Conservation (phyloP, 2,888 invertebrate genomes). For the Lacanobia oleracea region DNA sequence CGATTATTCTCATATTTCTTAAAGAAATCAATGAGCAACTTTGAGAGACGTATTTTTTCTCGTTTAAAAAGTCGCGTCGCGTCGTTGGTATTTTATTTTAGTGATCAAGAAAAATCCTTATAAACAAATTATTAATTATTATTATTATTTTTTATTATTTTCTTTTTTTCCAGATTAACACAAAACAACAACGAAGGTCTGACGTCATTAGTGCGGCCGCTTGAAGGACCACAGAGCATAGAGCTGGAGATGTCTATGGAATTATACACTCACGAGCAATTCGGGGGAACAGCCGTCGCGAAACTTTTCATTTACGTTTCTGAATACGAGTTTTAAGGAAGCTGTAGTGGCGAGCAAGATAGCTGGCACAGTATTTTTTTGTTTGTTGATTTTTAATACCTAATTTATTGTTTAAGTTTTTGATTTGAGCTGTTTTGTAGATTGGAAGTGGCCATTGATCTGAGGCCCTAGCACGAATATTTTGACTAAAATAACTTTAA, state of each 20-base stretch:
- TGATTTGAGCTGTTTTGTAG: too few species aligned
- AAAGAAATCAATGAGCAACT: too few species aligned
- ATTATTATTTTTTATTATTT: too few species aligned
- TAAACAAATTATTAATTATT: too few species aligned
- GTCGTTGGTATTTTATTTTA: too few species aligned
- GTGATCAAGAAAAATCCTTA: too few species aligned
- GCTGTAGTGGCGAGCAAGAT: conserved; percentile 27
- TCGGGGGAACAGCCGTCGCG: conserved; percentile 95
- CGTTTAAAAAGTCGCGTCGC: too few species aligned
- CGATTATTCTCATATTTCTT: too few species aligned
- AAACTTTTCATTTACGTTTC: conserved; percentile 96
- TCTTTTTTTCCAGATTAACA: conserved; percentile 79
- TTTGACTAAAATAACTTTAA: too few species aligned
- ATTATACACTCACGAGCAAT: conserved; percentile 93
- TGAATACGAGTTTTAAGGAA: conserved; percentile 92
- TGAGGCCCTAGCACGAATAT: too few species aligned
- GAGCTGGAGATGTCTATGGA: conserved; percentile 97
- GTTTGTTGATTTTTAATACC: neutral
- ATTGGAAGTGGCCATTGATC: neutral
- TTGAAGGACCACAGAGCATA: conserved; percentile 97
- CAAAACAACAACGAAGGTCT: conserved; percentile 93
- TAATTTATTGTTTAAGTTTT: neutral
- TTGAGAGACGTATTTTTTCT: too few species aligned
- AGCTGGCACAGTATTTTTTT: conserved; percentile 16
- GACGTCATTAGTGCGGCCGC: conserved; percentile 93